Base-by-base conservation (phyloP, 1,140 invertebrate species). In the Panulirus ornatus region DNA sequence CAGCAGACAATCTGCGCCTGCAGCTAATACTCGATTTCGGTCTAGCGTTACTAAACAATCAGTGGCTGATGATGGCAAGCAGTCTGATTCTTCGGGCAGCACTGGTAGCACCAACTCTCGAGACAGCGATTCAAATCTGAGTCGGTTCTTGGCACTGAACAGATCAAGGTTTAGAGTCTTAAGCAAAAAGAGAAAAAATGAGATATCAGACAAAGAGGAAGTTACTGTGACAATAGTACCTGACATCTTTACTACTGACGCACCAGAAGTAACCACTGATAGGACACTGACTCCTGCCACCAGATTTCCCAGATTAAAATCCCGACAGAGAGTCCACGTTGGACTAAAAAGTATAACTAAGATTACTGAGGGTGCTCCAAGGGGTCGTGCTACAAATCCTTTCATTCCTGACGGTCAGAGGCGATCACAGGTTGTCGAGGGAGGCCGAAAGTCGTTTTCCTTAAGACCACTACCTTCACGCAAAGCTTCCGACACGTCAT, bases 71-170 rank as follows among this genome's bases (percentile, higher is more conserved):
- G 11, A 40, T 16, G 9, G 22, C 47, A 16, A 47, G 5, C 30
- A 16, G 9, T 42, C 81, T 1, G 42, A 16, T 66, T 22, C n/a
- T 76, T 66, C 27, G 30, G 6, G 16, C 16, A 51, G 38, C 11
- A 9, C 30, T 11, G 51, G 42, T 27, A 58, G 40, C 58, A 2
- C 58, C 5, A 40, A 63, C 51, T 14, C 51, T 34, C 34, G 54
- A 38, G n/a, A 75, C 16, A 51, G n/a, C 9, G 71, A 76, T 19
- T 70, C 84, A 19, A 36, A 75, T 11, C n/a, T 51, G 30, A 86
- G 71, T n/a, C n/a, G n/a, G 36, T 86, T 86, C 36, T 58, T 86
- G 42, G 84, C 44, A 16, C 27, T 86, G 8, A 86, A 86, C 47
- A 75, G 73, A 76, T 44, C 54, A 27, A 76, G 14, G 47, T 30